Conservation (phyloP, 2,888 invertebrate genomes). For the Desoria tigrina region DNA sequence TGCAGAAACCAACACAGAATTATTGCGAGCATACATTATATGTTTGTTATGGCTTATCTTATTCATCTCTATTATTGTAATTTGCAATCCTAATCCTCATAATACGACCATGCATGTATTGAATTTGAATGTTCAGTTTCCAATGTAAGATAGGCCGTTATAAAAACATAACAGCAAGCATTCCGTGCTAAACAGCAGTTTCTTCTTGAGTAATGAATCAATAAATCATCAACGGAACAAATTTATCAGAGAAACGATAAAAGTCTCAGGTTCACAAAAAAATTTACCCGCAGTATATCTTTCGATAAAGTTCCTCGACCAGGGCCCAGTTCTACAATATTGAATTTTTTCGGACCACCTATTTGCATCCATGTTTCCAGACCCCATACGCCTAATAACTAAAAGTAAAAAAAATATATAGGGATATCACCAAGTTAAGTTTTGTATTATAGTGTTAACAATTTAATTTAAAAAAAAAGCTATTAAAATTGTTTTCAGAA, state of each 20-base stretch:
- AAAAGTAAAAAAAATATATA: constrained; percentile 45
- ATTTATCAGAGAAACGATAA: neutral
- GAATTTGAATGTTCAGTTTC: too few relatives aligned
- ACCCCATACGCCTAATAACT: constrained; percentile 87
- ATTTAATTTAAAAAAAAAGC: constrained; percentile 11
- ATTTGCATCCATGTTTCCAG: constrained; percentile 81
- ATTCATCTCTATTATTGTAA: too few relatives aligned
- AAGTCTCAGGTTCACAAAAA: constrained; percentile 6
- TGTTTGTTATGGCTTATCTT: too few relatives aligned
- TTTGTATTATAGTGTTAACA: constrained; percentile 7
- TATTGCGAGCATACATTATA: neutral
- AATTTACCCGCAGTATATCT: constrained; percentile 78
- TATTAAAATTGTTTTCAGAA: constrained; percentile 7
- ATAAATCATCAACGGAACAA: too few relatives aligned
- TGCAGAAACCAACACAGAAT: constrained; percentile 20
- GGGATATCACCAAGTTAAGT: too few relatives aligned
- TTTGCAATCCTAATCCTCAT: too few relatives aligned
- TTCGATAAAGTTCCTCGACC: constrained; percentile 85
- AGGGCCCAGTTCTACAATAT: constrained; percentile 93
- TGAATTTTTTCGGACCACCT: constrained; percentile 72
- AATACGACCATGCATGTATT: too few relatives aligned
- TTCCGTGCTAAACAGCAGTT: too few relatives aligned
- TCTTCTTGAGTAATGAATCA: too few relatives aligned
- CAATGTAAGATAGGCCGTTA: too few relatives aligned
- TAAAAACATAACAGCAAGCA: too few relatives aligned